These are phyloP conservation scores for Enteromius paludinosus DNA, from an alignment of 2,797 vertebrate species.

Conservation along the genomic window DNA sequence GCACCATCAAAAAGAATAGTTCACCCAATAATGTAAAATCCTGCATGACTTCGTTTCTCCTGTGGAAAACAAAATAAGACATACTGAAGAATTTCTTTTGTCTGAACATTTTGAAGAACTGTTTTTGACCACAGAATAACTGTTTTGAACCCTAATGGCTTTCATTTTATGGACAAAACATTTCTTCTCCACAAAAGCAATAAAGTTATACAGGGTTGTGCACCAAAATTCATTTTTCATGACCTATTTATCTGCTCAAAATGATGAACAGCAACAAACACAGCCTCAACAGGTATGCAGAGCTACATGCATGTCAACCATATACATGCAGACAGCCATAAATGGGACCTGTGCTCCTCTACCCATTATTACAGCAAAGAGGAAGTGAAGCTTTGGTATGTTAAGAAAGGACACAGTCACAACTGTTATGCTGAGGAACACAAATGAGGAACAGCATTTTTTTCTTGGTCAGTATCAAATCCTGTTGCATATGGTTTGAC, in stretches of 20 bases:
- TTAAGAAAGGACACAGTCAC: constrained; percentile 40
- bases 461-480: constrained; percentile 50
- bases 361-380: constrained; percentile 60
- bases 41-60: background rate
- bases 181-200: background rate
- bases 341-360: constrained; percentile 65
- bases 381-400: constrained; percentile 65
- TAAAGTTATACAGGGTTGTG: background rate
- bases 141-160: background rate
- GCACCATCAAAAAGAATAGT: constrained; percentile 14
- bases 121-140: background rate
- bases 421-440: constrained; percentile 36
- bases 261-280: constrained; percentile 21
- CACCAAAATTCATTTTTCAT: background rate
- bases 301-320: constrained; percentile 46
- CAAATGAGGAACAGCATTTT: constrained; percentile 56
- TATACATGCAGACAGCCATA: constrained; percentile 65
- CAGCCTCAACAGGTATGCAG: constrained; percentile 4
- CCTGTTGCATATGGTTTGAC: constrained; percentile 45
- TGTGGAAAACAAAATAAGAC: background rate
- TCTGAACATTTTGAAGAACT: background rate
- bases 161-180: background rate
- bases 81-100: background rate
- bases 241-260: constrained; percentile 12
- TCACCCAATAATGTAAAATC: background rate